phyloP scores from a whole-genome alignment of 2,113 vertebrate species.

The Neogobius melanostomus region DNA sequence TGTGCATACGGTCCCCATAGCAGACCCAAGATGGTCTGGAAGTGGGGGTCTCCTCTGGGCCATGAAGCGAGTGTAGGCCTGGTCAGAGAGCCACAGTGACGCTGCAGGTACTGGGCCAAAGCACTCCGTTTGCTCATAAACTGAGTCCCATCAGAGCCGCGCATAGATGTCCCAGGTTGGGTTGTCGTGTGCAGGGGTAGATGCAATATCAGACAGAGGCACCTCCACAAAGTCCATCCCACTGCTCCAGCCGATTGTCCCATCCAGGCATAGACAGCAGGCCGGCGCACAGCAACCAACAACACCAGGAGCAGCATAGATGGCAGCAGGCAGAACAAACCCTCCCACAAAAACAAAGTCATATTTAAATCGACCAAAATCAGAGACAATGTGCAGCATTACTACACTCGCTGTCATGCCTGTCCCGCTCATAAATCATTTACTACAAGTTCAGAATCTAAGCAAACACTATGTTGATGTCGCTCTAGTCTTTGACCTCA shows the following conservation, averaged over 20 bases:
- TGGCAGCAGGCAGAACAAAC: conserved; percentile 54
- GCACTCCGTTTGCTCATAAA: conserved; percentile 80
- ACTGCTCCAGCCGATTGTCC: conserved; percentile 5
- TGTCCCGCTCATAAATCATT: conserved; percentile 66
- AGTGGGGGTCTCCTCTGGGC: conserved; percentile 70
- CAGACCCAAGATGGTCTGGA: conserved; percentile 77
- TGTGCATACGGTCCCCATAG: conserved; percentile 50
- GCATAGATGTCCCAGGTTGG: conserved; percentile 6
- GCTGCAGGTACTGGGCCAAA: conserved; percentile 75
- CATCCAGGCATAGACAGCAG: conserved; percentile 5
- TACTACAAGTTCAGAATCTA: conserved; percentile 26
- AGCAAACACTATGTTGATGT: conserved; percentile 34
- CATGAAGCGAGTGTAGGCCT: conserved; percentile 47
- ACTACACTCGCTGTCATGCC: background rate
- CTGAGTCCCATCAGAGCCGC: conserved; percentile 25
- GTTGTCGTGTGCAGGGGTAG: conserved; percentile 31
- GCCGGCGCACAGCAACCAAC: conserved; percentile 18
- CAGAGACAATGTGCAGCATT: background rate
- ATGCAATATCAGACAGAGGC: conserved; percentile 47
- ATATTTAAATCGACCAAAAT: conserved; percentile 16
- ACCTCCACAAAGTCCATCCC: conserved; percentile 49
- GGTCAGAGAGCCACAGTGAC: conserved; percentile 59
- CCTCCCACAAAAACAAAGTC: conserved; percentile 35
- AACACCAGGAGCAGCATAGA: conserved; percentile 49
- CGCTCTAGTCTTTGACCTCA: conserved; percentile 10